Conservation (phyloP, 1,140 invertebrate species). For the Lepidurus packardi region DNA sequence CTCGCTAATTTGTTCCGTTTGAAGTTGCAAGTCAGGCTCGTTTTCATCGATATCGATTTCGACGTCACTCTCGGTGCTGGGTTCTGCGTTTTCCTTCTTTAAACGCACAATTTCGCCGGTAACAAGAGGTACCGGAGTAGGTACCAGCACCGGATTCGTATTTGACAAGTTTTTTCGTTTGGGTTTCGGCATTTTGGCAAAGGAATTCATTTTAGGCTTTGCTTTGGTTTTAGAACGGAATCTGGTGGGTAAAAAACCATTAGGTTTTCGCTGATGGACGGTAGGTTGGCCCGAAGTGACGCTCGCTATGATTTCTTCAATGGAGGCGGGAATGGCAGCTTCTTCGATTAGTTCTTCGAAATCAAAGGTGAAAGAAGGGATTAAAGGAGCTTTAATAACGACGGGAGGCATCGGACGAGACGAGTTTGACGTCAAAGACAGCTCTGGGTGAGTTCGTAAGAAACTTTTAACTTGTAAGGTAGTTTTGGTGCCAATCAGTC, state of each 20-base stretch:
- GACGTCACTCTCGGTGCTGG: constrained; percentile 31
- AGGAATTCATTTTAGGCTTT: neutral
- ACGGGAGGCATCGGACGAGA: constrained; percentile 19
- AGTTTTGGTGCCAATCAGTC: constrained; percentile 58
- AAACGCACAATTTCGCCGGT: constrained; percentile 40
- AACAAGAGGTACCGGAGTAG: constrained; percentile 14
- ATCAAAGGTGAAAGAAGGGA: constrained; percentile 28
- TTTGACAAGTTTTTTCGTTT: neutral
- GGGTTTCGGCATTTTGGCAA: constrained; percentile 18
- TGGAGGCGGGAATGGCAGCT: constrained; percentile 48
- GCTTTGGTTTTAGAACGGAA: neutral
- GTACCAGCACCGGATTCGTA: neutral
- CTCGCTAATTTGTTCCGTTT: neutral
- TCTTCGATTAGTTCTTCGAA: constrained; percentile 40
- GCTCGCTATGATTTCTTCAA: constrained; percentile 50
- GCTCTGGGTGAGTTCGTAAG: constrained; percentile 42
- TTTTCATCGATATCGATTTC: constrained; percentile 34
- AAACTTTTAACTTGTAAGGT: constrained; percentile 56
- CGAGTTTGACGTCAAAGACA: constrained; percentile 5
- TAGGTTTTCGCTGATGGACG: constrained; percentile 36
- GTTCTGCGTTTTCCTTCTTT: constrained; percentile 30
- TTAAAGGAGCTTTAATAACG: constrained; percentile 13
- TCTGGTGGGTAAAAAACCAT: neutral
- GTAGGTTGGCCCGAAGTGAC: constrained; percentile 52
- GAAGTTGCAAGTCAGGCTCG: neutral